These are phyloP conservation scores for Chaetops frenatus DNA, from an alignment of 2,113 vertebrate species.

Conservation along the genomic window DNA sequence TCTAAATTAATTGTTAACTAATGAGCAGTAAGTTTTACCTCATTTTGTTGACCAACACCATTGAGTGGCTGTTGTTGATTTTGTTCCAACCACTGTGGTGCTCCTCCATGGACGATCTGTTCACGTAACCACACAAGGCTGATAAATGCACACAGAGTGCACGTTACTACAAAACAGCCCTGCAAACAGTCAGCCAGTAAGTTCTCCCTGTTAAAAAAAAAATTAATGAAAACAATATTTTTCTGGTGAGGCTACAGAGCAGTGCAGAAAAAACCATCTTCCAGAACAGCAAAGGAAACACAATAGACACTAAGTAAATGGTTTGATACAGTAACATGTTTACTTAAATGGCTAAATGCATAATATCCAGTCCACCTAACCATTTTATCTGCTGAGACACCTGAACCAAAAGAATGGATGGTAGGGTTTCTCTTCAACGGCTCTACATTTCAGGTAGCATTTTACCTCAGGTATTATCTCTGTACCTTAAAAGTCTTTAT, in stretches of 20 bases:
- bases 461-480: not conserved
- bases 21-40: conserved; percentile 67
- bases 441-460: not conserved
- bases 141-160: conserved; percentile 96
- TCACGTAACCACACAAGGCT: conserved; percentile 97
- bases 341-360: not conserved
- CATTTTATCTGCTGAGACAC: not conserved
- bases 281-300: not conserved
- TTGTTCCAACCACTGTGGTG: conserved; percentile 93
- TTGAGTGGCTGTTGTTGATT: conserved; percentile 84
- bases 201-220: conserved; percentile 82
- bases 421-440: not conserved
- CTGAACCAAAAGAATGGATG: not conserved
- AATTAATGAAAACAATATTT: not conserved
- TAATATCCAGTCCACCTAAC: not conserved
- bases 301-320: not conserved
- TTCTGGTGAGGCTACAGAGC: not conserved
- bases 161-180: conserved; percentile 95
- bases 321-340: not conserved
- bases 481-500: not conserved
- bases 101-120: conserved; percentile 93
- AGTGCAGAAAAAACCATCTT: not conserved
- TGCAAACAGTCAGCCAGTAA: conserved; percentile 94
- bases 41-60: conserved; percentile 81
- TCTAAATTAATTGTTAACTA: not conserved